Evolutionary conservation across 1,140 invertebrate genomes (phyloP), one percentile per base, ranked within the genome.

Genomic region (Choristoneura fumiferana): DNA sequence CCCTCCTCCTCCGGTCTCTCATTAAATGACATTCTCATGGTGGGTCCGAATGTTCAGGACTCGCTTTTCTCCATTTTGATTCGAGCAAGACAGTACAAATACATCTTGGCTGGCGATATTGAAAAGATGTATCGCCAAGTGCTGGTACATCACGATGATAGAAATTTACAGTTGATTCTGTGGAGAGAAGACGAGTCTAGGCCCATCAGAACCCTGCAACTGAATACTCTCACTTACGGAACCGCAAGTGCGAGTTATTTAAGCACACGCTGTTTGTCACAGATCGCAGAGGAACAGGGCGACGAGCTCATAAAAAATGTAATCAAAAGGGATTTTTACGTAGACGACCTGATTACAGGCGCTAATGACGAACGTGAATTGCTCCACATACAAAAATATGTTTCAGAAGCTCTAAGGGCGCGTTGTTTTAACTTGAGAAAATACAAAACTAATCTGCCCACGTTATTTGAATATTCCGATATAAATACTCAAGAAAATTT

Each of bases 301-400:
- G 55, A 66, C 4, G 22, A 59, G 6, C 67, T 39, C 38, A 76
- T 80, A 5, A 54, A 39, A 35, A 70, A 57, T 18, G 65, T 82
- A 8, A 78, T 89, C 0, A 58, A 61, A 45, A 60, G 57, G 1
- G 81, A 90, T 73, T 84, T 90, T 57, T 90, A 89, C 56, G 78
- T 89, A 4, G 90, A 92, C 65, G 90, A 91, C 68, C 17, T 90
- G 4, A 37, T 90, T 4, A 80, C 83, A 3, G n/a, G n/a, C n/a
- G n/a, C n/a, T n/a, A n/a, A n/a, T n/a, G n/a, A n/a, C n/a, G n/a
- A n/a, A n/a, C n/a, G 82, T 83, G n/a, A 62, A 15, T 53, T 65
- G 62, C 45, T 53, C 14, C 8, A 57, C 17, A 63, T 71, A 33
- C 35, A 56, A 54, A 39, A 43, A 8, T 56, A 60, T 22, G 38